Percentiles rank a stretch among this genome's conserved stretches.
These are phyloP conservation scores for Tarsius wallacei DNA, from an alignment of 2,797 vertebrate genomes.

Conservation along the genomic window DNA sequence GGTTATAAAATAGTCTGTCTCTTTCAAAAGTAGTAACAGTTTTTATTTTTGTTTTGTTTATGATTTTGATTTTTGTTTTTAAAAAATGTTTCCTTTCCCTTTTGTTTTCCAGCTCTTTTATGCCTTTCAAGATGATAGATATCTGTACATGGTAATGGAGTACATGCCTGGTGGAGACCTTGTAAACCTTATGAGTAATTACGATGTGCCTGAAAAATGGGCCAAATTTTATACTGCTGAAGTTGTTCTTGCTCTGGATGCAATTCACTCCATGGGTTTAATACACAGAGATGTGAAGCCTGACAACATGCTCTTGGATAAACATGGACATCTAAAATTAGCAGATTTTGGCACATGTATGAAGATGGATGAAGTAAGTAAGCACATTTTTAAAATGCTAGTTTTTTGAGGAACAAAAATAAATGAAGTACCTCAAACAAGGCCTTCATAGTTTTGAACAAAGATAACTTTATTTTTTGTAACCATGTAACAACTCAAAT, in stretches of 20 bases:
- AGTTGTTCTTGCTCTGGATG: slow-evolving; percentile 98
- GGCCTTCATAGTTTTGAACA: background rate
- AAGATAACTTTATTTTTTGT: slow-evolving; percentile 43
- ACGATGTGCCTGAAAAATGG: slow-evolving; percentile 99
- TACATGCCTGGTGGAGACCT: slow-evolving; percentile 99
- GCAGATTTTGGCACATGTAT: slow-evolving; percentile 99
- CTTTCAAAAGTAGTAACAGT: slow-evolving; percentile 66
- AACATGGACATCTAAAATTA: slow-evolving; percentile 97
- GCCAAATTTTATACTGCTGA: slow-evolving; percentile 99
- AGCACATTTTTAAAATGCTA: slow-evolving; percentile 20
- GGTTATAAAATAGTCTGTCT: slow-evolving; percentile 11
- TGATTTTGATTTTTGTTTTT: slow-evolving; percentile 44
- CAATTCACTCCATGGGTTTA: slow-evolving; percentile 99
- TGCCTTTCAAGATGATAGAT: slow-evolving; percentile 99
- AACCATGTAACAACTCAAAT: background rate
- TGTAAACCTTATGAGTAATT: slow-evolving; percentile 99
- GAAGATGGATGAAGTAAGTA: slow-evolving; percentile 98
- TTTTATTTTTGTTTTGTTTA: slow-evolving; percentile 41
- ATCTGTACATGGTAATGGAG: slow-evolving; percentile 99
- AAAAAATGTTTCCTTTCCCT: slow-evolving; percentile 8
- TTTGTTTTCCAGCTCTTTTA: slow-evolving; percentile 94
- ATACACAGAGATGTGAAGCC: slow-evolving; percentile 99
- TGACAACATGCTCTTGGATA: slow-evolving; percentile 99
- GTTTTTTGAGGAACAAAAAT: slow-evolving; percentile 54
- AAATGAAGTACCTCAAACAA: background rate